Conservation (phyloP, 2,797 vertebrate species). For the Selene dorsalis region DNA sequence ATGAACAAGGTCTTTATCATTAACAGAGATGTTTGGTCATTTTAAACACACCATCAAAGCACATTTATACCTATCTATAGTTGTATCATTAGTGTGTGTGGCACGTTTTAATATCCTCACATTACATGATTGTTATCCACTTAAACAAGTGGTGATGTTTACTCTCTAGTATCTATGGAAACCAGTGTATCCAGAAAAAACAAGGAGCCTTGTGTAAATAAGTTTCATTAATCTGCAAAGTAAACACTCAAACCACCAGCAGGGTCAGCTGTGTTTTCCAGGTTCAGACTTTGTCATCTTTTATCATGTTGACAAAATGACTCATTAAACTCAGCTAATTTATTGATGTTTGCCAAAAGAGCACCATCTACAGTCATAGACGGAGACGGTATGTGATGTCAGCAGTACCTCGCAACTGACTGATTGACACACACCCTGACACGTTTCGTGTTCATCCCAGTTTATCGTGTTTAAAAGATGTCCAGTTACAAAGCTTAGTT, state of each 20-base stretch:
- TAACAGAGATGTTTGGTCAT: not conserved
- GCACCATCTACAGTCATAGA: constrained; percentile 34
- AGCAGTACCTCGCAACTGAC: not conserved
- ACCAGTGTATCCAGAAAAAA: not conserved
- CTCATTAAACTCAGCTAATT: constrained; percentile 30
- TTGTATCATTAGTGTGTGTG: not conserved
- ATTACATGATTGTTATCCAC: not conserved
- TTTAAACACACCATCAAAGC: not conserved
- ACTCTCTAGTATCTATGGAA: not conserved
- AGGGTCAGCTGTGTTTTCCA: constrained; percentile 1
- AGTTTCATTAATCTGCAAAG: not conserved
- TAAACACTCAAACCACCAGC: not conserved
- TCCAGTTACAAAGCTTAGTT: constrained; percentile 4
- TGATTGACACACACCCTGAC: not conserved
- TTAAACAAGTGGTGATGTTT: not conserved
- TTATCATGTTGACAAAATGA: constrained; percentile 28
- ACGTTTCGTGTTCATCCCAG: not conserved
- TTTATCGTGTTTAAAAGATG: not conserved
- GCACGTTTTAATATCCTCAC: not conserved
- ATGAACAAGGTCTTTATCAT: not conserved
- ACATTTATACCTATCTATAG: not conserved
- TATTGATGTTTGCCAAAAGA: constrained; percentile 34
- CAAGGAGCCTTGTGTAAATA: not conserved
- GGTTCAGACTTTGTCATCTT: constrained; percentile 28
- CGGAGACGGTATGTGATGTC: constrained; percentile 14